Evolutionary conservation across 2,797 vertebrate genomes (phyloP), one percentile per base, ranked within the genome.

Genomic region (Arnoldichthys spilopterus): DNA sequence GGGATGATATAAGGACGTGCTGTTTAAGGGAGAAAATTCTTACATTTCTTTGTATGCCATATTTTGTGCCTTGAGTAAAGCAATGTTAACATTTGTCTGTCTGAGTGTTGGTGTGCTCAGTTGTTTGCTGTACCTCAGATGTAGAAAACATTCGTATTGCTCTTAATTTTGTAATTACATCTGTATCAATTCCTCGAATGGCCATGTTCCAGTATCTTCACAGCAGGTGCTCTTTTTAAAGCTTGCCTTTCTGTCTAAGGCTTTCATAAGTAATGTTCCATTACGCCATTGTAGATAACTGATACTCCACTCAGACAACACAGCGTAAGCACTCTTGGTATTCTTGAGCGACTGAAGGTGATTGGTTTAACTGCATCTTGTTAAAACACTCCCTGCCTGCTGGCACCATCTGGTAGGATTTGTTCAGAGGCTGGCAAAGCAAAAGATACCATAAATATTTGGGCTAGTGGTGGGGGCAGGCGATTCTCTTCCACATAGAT

Each of bases 81-180:
- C 16, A 72, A 72, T 77, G 81, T 72, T 83, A 79, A 86, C 86
- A 86, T 90, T 85, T 84, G 69, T 80, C 67, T 77, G 71, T 78
- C 56, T 56, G n/a, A 74, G 26, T 74, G 34, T 3, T 43, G 37
- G 26, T 0, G 76, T 81, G 79, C 74, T 30, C 61, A 76, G 76
- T 20, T 22, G 0, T 83, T 69, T 40, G 53, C 47, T 45, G 77
- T 47, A 1, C 77, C 59, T 62, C 18, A n/a, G 59, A n/a, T 62
- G 59, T 26, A 28, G 6, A 59, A 59, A 6, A 59, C 15, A 59
- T 26, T 58, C 58, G 4, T 2, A 62, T 12, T 8, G 34, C 32
- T 4, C n/a, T n/a, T 34, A 37, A 24, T n/a, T n/a, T 63, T 13
- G 30, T 59, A 37, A 37, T 63, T 34, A 63, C 32, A 63, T 63